Conservation (phyloP, 2,888 invertebrate genomes). For the Theretra japonica region DNA sequence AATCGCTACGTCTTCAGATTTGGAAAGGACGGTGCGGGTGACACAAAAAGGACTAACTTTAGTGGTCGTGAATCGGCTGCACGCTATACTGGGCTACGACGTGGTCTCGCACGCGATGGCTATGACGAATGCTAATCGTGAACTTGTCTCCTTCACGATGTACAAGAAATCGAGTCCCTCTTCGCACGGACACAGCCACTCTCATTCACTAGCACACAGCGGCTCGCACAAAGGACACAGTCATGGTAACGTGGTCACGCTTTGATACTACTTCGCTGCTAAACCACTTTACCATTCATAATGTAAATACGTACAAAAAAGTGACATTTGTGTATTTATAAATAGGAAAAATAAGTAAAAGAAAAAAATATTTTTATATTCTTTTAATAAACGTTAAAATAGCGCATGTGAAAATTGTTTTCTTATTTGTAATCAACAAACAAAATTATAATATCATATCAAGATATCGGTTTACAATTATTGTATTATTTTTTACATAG, state of each 20-base stretch:
- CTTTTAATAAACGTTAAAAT: slow-evolving; percentile 9
- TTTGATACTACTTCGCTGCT: slow-evolving; percentile 20
- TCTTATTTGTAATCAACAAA: not conserved
- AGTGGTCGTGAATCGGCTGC: slow-evolving; percentile 76
- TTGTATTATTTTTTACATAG: not conserved
- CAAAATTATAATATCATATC: slow-evolving; percentile 14
- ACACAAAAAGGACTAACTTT: slow-evolving; percentile 76
- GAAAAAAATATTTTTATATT: slow-evolving; percentile 12
- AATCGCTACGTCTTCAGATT: slow-evolving; percentile 64
- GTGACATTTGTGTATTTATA: slow-evolving; percentile 17
- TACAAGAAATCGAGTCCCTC: slow-evolving; percentile 73
- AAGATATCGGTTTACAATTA: not conserved
- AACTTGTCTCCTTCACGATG: slow-evolving; percentile 78
- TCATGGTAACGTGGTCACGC: slow-evolving; percentile 65
- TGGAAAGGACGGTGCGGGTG: slow-evolving; percentile 69
- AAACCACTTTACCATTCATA: not conserved
- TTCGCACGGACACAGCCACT: slow-evolving; percentile 58
- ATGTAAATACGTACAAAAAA: slow-evolving; percentile 25
- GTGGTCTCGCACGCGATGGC: slow-evolving; percentile 81
- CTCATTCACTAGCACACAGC: slow-evolving; percentile 53
- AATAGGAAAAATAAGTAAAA: slow-evolving; percentile 3
- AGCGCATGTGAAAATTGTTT: not conserved
- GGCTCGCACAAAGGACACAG: slow-evolving; percentile 55
- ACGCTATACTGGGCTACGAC: slow-evolving; percentile 78
- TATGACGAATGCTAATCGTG: slow-evolving; percentile 80